These are phyloP conservation scores for Hippotragus niger DNA, from an alignment of 2,113 vertebrate genomes.

Conservation along the genomic window DNA sequence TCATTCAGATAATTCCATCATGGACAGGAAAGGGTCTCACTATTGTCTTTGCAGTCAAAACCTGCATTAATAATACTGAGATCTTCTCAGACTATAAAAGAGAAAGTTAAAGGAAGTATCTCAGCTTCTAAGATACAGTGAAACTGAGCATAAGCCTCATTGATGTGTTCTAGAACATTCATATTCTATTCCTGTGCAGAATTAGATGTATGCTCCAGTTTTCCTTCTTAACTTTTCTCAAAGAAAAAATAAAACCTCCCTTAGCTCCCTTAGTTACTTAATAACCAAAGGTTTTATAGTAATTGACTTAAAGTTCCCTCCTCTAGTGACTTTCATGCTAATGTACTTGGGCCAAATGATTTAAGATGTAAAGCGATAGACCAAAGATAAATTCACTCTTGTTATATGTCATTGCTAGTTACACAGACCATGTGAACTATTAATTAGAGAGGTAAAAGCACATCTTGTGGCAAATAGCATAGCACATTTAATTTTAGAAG, in stretches of 20 bases:
- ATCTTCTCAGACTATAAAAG: background rate
- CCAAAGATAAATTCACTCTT: background rate
- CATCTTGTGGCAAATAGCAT: background rate
- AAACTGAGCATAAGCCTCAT: background rate
- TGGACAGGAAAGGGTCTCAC: background rate
- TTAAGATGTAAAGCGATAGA: background rate
- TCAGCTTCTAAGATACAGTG: background rate
- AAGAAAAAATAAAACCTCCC: background rate
- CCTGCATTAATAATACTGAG: background rate
- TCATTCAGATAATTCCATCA: background rate
- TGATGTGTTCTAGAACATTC: background rate
- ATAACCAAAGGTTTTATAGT: constrained; percentile 20
- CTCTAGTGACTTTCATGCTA: background rate
- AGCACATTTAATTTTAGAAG: background rate
- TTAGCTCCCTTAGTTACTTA: background rate
- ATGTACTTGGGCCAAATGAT: background rate
- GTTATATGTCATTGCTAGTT: background rate
- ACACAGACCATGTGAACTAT: background rate
- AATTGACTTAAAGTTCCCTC: constrained; percentile 3
- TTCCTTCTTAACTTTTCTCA: background rate
- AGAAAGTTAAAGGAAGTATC: background rate
- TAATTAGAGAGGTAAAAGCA: constrained; percentile 27
- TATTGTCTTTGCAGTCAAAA: background rate
- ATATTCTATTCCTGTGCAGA: background rate
- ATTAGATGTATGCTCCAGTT: background rate